Percentiles rank a stretch among this genome's conserved stretches.
phyloP scores from a whole-genome alignment of 2,888 invertebrate genomes.

The Liopterus haemorrhoidalis region DNA sequence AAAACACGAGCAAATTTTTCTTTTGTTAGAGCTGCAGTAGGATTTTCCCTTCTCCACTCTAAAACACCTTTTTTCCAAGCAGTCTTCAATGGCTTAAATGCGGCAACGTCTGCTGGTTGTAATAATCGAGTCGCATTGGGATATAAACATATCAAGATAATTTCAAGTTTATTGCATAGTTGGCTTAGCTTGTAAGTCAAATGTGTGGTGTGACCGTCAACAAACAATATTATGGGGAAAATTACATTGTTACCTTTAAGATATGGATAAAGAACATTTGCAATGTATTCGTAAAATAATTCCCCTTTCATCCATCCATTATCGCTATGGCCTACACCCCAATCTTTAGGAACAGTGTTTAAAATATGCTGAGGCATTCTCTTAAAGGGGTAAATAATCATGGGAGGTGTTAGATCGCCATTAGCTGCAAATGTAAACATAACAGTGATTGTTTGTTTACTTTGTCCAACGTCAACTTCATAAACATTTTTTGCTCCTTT shows the following conservation, averaged over 20 bases:
- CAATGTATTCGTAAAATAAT: no score
- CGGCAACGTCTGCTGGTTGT: constrained; percentile 33
- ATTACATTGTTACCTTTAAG: no score
- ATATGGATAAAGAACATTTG: no score
- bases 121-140: constrained; percentile 35
- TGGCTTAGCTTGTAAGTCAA: constrained; percentile 29
- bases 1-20: constrained; percentile 34
- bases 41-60: constrained; percentile 30
- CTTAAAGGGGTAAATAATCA: constrained; percentile 40
- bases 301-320: no score
- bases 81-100: constrained; percentile 31
- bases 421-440: constrained; percentile 42
- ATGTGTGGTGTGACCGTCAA: constrained; percentile 32
- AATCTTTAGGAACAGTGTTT: constrained; percentile 37
- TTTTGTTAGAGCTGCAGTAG: constrained; percentile 29
- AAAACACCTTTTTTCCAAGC: constrained; percentile 30
- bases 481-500: constrained; percentile 38
- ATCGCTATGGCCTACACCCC: no score
- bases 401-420: constrained; percentile 38
- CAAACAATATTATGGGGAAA: no score
- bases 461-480: constrained; percentile 38
- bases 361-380: constrained; percentile 36
- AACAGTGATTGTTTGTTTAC: constrained; percentile 40
- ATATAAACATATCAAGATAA: constrained; percentile 34
- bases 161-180: constrained; percentile 32